Conservation (phyloP, 30 jellyfish, hydroid and myxozoan species). For the Kudoa iwatai region DNA sequence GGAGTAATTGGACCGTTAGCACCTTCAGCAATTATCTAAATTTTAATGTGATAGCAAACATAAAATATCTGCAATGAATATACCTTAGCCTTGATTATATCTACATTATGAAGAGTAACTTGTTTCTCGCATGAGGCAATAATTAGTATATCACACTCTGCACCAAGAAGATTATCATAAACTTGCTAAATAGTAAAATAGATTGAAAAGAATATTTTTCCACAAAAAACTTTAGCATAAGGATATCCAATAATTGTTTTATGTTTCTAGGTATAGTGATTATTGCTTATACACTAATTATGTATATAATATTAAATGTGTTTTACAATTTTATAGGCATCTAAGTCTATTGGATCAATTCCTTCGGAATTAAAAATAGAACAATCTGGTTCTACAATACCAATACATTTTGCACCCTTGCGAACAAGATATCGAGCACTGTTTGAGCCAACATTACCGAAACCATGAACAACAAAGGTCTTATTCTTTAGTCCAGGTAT, state of each 20-base stretch:
- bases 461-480: constrained; percentile 75
- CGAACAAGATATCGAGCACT: constrained; percentile 57
- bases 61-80: not conserved
- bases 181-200: not conserved
- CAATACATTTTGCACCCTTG: constrained; percentile 61
- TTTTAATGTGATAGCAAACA: not conserved
- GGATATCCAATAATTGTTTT: no score
- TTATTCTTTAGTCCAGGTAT: constrained; percentile 39
- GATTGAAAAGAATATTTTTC: not conserved
- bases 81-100: constrained; percentile 54
- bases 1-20: constrained; percentile 99
- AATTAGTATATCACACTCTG: constrained; percentile 52
- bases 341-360: constrained; percentile 54
- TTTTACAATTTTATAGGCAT: constrained; percentile 45
- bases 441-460: constrained; percentile 90
- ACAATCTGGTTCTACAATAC: constrained; percentile 43
- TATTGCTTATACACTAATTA: not conserved
- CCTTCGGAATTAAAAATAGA: constrained; percentile 41
- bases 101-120: constrained; percentile 36
- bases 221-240: not conserved
- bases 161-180: constrained; percentile 20
- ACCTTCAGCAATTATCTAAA: constrained; percentile 73
- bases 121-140: constrained; percentile 88
- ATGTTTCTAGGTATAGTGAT: no score
- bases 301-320: not conserved